Base-by-base conservation (phyloP, 2,113 vertebrate species). In the Piprites chloris region DNA sequence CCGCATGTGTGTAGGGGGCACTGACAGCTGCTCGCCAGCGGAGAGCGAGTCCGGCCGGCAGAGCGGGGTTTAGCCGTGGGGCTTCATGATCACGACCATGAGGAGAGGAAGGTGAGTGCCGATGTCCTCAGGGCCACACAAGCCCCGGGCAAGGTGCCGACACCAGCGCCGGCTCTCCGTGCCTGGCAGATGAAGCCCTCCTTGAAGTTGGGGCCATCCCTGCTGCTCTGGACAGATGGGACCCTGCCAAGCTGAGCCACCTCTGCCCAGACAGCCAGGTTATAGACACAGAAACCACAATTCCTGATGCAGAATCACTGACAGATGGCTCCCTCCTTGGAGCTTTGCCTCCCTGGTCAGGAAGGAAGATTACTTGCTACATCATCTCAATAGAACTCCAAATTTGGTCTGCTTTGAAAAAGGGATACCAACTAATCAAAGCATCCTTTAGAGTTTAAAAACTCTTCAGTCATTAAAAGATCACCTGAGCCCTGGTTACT, bases 11-110 rank as follows among this genome's bases (percentile, higher is more conserved):
- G 23, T 41, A 22, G 52, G 17, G 59, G 24, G 10, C 4, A 4
- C 18, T 44, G 46, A 42, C 28, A 0, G 2, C 37, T 32, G 44
- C 56, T 61, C 1, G 0, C 58, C 28, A 19, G 39, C 14, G 49
- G 27, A 23, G 32, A 69, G 8, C 0, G 1, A 53, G 53, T 16
- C 24, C 1, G 1, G 24, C 12, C 0, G 0, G 61, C 2, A 5
- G 53, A 8, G 0, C 2, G 13, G 20, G 33, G 55, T 33, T 71
- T 35, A 46, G 56, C 39, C 2, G 0, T 24, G 56, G 30, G 15
- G 50, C 49, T 58, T 85, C 11, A 6, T 0, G 1, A 23, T 6
- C 5, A 7, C 6, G 15, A 1, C 12, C 26, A 11, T 52, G 28
- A 53, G 55, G n/a, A 50, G 69, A 58, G n/a, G 7, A 72, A 7